Evolutionary conservation across 2,113 vertebrate species (phyloP).

Genomic region (Xiphorhynchus elegans): DNA sequence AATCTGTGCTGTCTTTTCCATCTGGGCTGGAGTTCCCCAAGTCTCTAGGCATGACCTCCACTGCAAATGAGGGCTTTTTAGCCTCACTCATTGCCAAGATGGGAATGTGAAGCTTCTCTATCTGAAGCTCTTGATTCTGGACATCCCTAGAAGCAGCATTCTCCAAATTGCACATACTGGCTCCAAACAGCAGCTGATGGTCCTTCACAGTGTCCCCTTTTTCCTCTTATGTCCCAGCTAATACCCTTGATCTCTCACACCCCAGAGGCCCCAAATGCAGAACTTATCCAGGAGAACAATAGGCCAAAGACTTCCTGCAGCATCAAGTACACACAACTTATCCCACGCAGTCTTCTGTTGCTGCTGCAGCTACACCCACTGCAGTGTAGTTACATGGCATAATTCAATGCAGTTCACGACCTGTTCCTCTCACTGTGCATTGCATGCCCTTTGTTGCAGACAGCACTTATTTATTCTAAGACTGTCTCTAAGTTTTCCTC

Average conservation of each 20-base stretch:
- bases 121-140: neutral
- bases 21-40: rapidly evolving
- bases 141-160: neutral
- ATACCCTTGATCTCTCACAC: neutral
- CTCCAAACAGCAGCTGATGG: neutral
- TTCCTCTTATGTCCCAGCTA: rapidly evolving
- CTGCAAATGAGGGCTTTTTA: neutral
- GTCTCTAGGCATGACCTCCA: rapidly evolving
- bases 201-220: neutral
- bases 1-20: neutral
- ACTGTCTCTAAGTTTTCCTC: neutral
- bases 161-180: neutral
- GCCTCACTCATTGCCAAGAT: neutral
- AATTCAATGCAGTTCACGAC: neutral
- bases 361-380: neutral
- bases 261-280: neutral
- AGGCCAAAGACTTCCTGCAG: neutral
- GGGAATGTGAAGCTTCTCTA: neutral
- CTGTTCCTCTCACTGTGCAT: neutral
- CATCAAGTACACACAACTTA: neutral
- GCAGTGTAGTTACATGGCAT: neutral
- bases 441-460: neutral
- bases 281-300: neutral
- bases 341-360: rapidly evolving
- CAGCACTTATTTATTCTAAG: neutral